Evolutionary conservation across 2,888 invertebrate species (phyloP).

Genomic region (Trachelus stipa): DNA sequence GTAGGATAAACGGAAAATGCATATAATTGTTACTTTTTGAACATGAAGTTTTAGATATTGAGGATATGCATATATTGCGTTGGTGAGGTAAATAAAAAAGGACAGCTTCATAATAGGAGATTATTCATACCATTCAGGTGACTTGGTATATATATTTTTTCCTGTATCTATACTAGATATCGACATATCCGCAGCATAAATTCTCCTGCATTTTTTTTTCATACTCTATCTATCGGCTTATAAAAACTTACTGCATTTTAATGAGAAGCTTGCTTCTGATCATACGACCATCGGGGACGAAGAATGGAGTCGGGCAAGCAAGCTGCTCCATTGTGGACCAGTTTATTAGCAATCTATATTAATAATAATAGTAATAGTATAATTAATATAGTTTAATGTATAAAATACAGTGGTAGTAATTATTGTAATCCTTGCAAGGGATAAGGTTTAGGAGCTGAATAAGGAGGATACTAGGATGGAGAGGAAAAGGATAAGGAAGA

Average conservation of each 20-base stretch:
- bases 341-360: conserved; percentile 56
- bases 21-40: neutral
- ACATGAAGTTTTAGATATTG: neutral
- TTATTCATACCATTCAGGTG: neutral
- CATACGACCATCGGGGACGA: neutral
- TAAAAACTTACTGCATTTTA: neutral
- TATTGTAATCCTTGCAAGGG: conserved; percentile 37
- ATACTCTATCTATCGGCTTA: neutral
- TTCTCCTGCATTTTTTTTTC: neutral
- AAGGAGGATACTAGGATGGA: conserved; percentile 27
- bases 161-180: neutral
- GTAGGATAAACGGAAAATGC: neutral
- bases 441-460: conserved; percentile 5
- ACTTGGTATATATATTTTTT: neutral
- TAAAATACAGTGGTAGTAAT: conserved; percentile 61
- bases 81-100: neutral
- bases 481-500: conserved; percentile 30
- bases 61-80: neutral
- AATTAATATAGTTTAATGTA: conserved; percentile 58
- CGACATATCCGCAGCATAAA: neutral
- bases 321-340: conserved; percentile 48
- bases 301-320: conserved; percentile 31
- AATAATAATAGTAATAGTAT: conserved; percentile 44
- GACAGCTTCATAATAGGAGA: neutral
- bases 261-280: neutral